Percentiles rank a stretch among this genome's conserved stretches.
Evolutionary conservation across 1,140 invertebrate species (phyloP).

Genomic region (Drosophila gunungcola): DNA sequence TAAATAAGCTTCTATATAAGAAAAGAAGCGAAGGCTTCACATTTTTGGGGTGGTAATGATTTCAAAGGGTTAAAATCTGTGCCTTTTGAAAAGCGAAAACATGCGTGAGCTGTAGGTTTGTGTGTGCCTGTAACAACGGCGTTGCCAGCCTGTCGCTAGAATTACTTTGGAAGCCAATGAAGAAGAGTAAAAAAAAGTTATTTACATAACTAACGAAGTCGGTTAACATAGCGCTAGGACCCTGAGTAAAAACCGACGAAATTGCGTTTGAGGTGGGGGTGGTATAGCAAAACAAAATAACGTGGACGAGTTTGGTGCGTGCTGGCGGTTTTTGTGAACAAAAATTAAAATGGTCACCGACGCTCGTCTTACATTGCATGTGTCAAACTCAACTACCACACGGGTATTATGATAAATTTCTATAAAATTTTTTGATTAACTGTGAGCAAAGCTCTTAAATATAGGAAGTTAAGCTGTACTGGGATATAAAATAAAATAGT

Average conservation of each 20-base stretch:
- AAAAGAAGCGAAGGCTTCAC: slow-evolving; percentile 35
- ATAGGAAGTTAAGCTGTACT: no score
- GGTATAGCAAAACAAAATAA: slow-evolving; percentile 4
- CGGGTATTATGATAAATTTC: no score
- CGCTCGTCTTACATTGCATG: slow-evolving; percentile 56
- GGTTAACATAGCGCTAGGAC: slow-evolving; percentile 53
- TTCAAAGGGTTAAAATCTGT: slow-evolving; percentile 79
- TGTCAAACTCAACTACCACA: slow-evolving; percentile 54
- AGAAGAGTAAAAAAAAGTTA: slow-evolving; percentile 75
- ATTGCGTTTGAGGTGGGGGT: background rate
- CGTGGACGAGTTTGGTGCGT: slow-evolving; percentile 43
- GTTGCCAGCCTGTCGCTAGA: slow-evolving; percentile 72
- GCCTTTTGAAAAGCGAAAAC: slow-evolving; percentile 52
- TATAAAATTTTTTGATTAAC: no score
- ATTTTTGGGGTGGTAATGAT: slow-evolving; percentile 53
- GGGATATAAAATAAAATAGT: no score
- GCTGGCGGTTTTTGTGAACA: slow-evolving; percentile 55
- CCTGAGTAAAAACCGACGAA: slow-evolving; percentile 6
- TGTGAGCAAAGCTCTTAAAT: no score
- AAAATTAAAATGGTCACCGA: slow-evolving; percentile 65
- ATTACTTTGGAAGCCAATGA: slow-evolving; percentile 51
- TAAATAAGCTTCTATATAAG: slow-evolving; percentile 48
- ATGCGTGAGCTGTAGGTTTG: slow-evolving; percentile 56
- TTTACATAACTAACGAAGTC: slow-evolving; percentile 81
- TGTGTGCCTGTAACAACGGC: slow-evolving; percentile 40